Evolutionary conservation across 2,797 vertebrate genomes (phyloP), one percentile per base, ranked within the genome.

Genomic region (Crenuchus spilurus): DNA sequence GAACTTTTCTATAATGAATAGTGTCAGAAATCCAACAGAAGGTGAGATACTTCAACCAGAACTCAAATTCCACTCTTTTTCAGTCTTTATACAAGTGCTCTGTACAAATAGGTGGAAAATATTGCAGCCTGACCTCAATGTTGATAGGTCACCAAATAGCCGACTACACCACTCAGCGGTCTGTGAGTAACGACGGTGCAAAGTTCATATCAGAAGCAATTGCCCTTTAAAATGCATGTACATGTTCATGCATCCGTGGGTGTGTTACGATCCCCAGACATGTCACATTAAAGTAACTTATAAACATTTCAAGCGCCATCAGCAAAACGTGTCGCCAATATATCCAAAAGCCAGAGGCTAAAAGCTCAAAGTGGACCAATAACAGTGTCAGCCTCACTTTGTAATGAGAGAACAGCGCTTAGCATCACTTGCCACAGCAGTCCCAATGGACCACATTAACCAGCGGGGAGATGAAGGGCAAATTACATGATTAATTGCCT

Each of bases 401-500:
- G 41, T 61, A 64, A 80, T 26, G 26, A 64, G 37, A 70, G 49
- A 74, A 51, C 5, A 37, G 24, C 30, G 69, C 65, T 62, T 24
- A 66, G 35, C 41, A 54, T 44, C 28, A 26, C 28, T 18, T 33
- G 44, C 41, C 42, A 69, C 14, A 57, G 35, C 18, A 24, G 9
- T 74, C 82, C 72, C 80, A 26, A n/a, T 9, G 68, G 82, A 72
- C 33, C 51, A 35, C 72, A 72, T 64, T 75, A 72, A 74, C 72
- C 49, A 74, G 76, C 16, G 20, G 46, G 61, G 66, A 74, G 46
- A 64, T 74, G 54, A 79, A 82, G 78, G 76, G 44, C 74, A 79
- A 55, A 24, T 67, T 22, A 64, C 31, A 35, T 74, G 78, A 84
- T 80, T 82, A 78, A 84, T 82, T 72, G 65, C 70, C 52, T 44